Evolutionary conservation across 1,140 invertebrate genomes (phyloP).

Genomic region (Heterodera schachtii): DNA sequence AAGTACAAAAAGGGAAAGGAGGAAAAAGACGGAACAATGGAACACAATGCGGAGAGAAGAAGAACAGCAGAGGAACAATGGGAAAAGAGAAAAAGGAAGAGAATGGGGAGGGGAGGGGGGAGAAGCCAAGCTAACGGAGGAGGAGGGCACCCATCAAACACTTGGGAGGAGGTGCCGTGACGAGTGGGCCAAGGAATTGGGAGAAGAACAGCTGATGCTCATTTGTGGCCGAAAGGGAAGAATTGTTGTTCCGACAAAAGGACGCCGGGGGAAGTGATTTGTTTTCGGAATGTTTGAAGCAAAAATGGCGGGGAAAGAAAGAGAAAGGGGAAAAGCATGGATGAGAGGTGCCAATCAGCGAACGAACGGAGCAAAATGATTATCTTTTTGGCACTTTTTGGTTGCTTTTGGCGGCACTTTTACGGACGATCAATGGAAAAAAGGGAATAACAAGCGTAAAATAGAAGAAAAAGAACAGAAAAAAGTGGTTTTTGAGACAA

Average conservation of each 20-base stretch:
- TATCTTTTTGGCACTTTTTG: too few species aligned
- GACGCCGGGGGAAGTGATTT: background rate
- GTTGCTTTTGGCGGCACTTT: too few species aligned
- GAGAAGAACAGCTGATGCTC: background rate
- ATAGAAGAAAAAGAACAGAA: too few species aligned
- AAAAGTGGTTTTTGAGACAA: too few species aligned
- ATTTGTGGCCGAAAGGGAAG: background rate
- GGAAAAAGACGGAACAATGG: too few species aligned
- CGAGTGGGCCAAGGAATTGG: background rate
- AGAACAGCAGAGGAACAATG: background rate
- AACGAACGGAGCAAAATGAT: too few species aligned
- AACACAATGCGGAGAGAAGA: background rate
- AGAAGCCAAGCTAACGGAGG: background rate
- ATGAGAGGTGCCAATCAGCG: too few species aligned
- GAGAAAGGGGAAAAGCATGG: too few species aligned
- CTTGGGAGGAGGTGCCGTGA: background rate
- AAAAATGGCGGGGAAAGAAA: background rate
- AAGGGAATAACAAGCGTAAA: too few species aligned
- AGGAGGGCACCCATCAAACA: background rate
- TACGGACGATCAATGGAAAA: too few species aligned
- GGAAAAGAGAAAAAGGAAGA: background rate
- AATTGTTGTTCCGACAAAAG: background rate
- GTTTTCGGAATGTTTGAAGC: background rate
- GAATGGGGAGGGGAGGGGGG: background rate
- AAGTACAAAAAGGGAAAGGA: background rate